Base-by-base conservation (phyloP, 2,113 vertebrate genomes). In the Mus pahari region DNA sequence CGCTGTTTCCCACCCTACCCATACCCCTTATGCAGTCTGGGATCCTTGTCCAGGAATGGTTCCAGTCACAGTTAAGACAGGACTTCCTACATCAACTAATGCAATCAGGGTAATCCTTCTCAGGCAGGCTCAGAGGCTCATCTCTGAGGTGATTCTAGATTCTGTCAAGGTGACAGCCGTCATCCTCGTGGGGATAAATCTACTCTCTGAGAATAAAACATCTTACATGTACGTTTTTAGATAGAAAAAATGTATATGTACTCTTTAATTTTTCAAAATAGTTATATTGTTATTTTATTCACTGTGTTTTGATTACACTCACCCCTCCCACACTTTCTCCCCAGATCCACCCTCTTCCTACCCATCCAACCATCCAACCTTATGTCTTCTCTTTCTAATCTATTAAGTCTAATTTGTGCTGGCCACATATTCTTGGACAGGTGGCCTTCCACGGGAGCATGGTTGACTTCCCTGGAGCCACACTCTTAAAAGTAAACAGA, bases 1-100 rank as follows among this genome's bases (percentile, higher is more conserved):
- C 1, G 3, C 16, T 3, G 28, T 16, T n/a, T 17, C 7, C 26
- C 3, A 1, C 36, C 62, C 10, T 31, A 62, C 11, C 17, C 11
- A 74, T 22, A 0, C 10, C 5, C 33, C 62, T 36, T 66, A 24
- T 7, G 42, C 31, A 68, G 31, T 36, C 42, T 68, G 0, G 20
- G 17, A 36, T 50, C n/a, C 58, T 42, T 62, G 58, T 26, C 13
- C n/a, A 62, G 24, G 58, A 62, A 31, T 62, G 58, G 22, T 13
- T 31, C 62, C 62, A 22, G 42, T 19, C 42, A 50, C 16, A 2
- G 42, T 36, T 36, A 48, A 36, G 24, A 68, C 12, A 36, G 83
- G 31, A 13, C 9, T 36, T 68, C 83, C 42, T 36, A 7, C 48
- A 11, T 45, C 28, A 68, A 86, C 48, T 33, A 22, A 7, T 48